Percentiles rank a stretch among this genome's conserved stretches.
Evolutionary conservation across 1,140 invertebrate species (phyloP).

Genomic region (Zaprionus davidi): DNA sequence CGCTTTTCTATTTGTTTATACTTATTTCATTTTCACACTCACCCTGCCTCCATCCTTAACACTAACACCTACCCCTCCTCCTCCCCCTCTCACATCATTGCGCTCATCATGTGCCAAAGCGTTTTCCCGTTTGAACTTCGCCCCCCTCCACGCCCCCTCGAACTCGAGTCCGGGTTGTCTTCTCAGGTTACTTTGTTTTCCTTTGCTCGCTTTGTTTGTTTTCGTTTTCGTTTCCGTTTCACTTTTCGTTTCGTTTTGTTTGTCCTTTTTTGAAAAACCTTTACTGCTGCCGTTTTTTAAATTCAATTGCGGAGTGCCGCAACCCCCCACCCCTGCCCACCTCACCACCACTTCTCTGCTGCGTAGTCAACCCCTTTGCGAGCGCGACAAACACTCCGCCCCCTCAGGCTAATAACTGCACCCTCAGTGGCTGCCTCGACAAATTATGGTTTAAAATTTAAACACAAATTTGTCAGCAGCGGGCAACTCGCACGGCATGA

Average conservation of each 20-base stretch:
- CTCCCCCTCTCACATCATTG: slow-evolving; percentile 27
- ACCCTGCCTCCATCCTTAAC: neutral
- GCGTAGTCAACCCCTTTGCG: slow-evolving; percentile 51
- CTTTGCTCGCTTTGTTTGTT: slow-evolving; percentile 72
- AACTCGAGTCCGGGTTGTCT: slow-evolving; percentile 12
- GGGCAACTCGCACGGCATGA: slow-evolving; percentile 26
- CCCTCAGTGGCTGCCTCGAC: slow-evolving; percentile 40
- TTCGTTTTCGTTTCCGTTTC: slow-evolving; percentile 79
- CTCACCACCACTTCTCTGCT: neutral
- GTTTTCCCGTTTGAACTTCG: slow-evolving; percentile 59
- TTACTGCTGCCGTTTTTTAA: slow-evolving; percentile 40
- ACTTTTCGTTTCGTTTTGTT: slow-evolving; percentile 71
- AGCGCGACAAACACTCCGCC: neutral
- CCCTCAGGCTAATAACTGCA: slow-evolving; percentile 63
- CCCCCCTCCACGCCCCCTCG: neutral
- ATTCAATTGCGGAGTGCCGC: slow-evolving; percentile 78
- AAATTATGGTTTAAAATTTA: slow-evolving; percentile 66
- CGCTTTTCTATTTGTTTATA: slow-evolving; percentile 72
- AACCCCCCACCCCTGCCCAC: slow-evolving; percentile 21
- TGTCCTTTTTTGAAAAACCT: slow-evolving; percentile 64
- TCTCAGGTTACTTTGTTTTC: slow-evolving; percentile 81
- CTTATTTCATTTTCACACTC: slow-evolving; percentile 79
- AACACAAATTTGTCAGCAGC: slow-evolving; percentile 56
- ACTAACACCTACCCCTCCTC: slow-evolving; percentile 6
- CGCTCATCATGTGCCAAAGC: slow-evolving; percentile 28